Evolutionary conservation across 2,797 vertebrate species (phyloP), one percentile per base, ranked within the genome.

Genomic region (Thripadectes ignobilis): DNA sequence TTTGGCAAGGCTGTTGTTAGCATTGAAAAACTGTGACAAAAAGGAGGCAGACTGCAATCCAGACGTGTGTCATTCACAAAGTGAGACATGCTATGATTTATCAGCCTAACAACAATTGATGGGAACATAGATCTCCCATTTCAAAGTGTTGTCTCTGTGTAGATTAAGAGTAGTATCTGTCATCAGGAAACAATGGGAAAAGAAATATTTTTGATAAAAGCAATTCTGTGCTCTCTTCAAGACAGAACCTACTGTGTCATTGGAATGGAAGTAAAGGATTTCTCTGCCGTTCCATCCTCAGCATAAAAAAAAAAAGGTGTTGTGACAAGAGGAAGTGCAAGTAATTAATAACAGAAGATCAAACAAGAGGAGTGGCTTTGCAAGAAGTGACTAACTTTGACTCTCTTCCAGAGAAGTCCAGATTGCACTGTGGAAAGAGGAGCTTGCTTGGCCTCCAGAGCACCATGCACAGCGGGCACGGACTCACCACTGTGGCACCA

Each of bases 41-140:
- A 78, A 92, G 80, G 65, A 92, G 45, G 63, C 74, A 97, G 77
- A 67, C 67, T 89, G 92, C 88, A 83, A 94, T 91, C 89, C 92
- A 93, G 80, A 92, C 94, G 20, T 26, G 6, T 67, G 85, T 90
- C 93, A 94, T 61, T 97, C 92, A 92, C 73, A 43, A 90, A 95
- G 87, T 13, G 57, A 96, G 94, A 92, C 92, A 85, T 45, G 88
- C 83, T 87, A 36, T 92, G 89, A 96, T 97, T 95, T 97, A 96
- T 77, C 88, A 80, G 27, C 9, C 5, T 49, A 85, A 59, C 68
- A 85, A 67, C 85, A 92, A 90, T 71, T 77, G 95, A 94, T 58
- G 74, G 85, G 80, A 93, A 45, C 55, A 41, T 22, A 82, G 80
- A 76, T 95, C 77, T 95, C 77, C 49, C 74, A 29, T 92, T 85